Percentiles rank a stretch among this genome's conserved stretches.
These are phyloP conservation scores for Oikopleura albicans DNA, from an alignment of 23 tunicate genomes.

Conservation along the genomic window DNA sequence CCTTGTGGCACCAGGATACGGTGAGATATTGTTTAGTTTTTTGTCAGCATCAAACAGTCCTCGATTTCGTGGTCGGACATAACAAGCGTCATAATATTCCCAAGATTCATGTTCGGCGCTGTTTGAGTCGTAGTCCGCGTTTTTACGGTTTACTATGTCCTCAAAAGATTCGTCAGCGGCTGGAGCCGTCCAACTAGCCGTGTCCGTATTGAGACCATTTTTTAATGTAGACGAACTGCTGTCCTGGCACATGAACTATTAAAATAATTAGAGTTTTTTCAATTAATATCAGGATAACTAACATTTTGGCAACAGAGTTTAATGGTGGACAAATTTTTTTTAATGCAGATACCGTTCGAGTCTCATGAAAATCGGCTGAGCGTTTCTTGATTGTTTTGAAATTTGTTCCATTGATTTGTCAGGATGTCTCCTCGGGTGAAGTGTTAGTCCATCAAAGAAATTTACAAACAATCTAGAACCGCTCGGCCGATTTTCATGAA, in stretches of 20 bases:
- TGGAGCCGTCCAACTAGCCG: constrained; percentile 23
- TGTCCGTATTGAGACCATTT: constrained; percentile 34
- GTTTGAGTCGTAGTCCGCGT: not conserved
- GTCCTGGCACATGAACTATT: not conserved
- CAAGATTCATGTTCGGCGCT: constrained; percentile 68
- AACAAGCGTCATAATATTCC: constrained; percentile 73
- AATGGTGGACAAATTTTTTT: too few species aligned
- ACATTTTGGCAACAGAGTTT: too few species aligned
- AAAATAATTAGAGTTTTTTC: too few species aligned
- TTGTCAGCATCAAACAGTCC: constrained; percentile 67
- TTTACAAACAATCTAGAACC: too few species aligned
- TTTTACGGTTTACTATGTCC: not conserved
- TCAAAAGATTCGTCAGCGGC: not conserved
- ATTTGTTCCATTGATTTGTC: too few species aligned
- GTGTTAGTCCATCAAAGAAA: too few species aligned
- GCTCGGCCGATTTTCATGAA: too few species aligned
- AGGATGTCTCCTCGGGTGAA: too few species aligned
- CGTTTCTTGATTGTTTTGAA: too few species aligned
- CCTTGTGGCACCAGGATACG: constrained; percentile 26
- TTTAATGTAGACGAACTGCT: constrained; percentile 8
- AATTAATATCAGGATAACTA: too few species aligned
- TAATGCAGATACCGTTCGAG: too few species aligned
- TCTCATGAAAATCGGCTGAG: too few species aligned
- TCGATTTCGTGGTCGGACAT: constrained; percentile 44
- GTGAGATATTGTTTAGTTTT: constrained; percentile 11